phyloP scores from a whole-genome alignment of 1,140 invertebrate genomes.

The Cotesia glomerata region DNA sequence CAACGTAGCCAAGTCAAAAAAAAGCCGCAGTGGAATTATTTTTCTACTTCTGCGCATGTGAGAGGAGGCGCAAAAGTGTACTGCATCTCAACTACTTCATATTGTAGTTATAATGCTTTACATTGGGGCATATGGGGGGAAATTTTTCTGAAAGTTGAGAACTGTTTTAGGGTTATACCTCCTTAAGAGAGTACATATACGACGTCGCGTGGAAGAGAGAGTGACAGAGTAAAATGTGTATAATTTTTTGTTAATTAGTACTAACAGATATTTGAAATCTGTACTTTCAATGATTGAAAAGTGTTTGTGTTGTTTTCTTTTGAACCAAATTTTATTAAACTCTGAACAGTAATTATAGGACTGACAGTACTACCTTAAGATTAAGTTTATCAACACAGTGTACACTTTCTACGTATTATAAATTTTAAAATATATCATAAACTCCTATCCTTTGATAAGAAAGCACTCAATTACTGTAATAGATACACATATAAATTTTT shows the following conservation, averaged over 20 bases:
- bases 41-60: neutral
- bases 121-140: neutral
- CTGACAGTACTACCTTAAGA: too few relatives aligned
- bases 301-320: too few relatives aligned
- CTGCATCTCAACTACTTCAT: neutral
- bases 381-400: too few relatives aligned
- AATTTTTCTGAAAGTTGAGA: neutral
- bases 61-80: slow-evolving; percentile 1
- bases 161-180: neutral
- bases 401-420: neutral
- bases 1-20: neutral
- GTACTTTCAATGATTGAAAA: too few relatives aligned
- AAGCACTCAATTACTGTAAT: neutral
- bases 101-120: neutral
- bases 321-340: too few relatives aligned
- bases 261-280: too few relatives aligned
- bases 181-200: too few relatives aligned
- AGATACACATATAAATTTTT: neutral
- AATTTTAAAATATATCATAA: neutral
- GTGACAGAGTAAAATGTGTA: too few relatives aligned
- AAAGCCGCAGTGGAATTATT: neutral
- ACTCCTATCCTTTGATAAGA: neutral
- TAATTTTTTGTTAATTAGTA: too few relatives aligned
- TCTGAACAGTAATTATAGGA: too few relatives aligned
- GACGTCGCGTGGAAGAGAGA: too few relatives aligned